phyloP scores from a whole-genome alignment of 2,888 invertebrate species.

The Stramonita haemastoma region DNA sequence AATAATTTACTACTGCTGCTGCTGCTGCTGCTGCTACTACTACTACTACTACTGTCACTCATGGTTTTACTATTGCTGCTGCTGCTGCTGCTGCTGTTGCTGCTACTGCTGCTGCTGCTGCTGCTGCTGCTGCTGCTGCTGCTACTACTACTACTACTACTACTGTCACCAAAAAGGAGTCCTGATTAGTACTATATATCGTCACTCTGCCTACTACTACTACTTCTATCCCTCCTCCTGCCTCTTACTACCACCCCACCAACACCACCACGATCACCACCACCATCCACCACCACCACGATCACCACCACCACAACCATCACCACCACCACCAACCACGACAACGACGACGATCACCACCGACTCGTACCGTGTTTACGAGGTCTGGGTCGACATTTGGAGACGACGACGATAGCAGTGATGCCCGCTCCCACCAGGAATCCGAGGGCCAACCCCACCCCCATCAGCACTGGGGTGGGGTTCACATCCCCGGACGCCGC shows the following conservation, averaged over 20 bases:
- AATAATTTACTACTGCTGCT: neutral
- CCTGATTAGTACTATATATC: too few species aligned
- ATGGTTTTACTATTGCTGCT: too few species aligned
- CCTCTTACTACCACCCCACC: neutral
- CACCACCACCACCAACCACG: neutral
- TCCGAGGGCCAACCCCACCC: constrained; percentile 45
- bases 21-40: neutral
- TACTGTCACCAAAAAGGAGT: too few species aligned
- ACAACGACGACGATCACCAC: neutral
- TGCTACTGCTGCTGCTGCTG: too few species aligned
- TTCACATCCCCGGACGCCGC: constrained; percentile 33
- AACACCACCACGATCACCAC: neutral
- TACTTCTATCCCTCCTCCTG: too few species aligned
- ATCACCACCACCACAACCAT: neutral
- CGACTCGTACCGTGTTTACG: constrained; percentile 1
- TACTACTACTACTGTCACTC: neutral
- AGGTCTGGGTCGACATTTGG: constrained; percentile 39
- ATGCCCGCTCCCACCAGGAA: constrained; percentile 48
- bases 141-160: too few species aligned
- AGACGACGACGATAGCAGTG: constrained; percentile 47
- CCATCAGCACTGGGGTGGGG: constrained; percentile 43
- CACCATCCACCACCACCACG: neutral
- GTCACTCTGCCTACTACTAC: too few species aligned
- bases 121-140: too few species aligned
- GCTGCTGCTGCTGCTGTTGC: too few species aligned